A percentile compares a stretch with the other conserved stretches of the same genome.
phyloP scores from a whole-genome alignment of 2,113 vertebrate genomes.

The Lagopus muta region DNA sequence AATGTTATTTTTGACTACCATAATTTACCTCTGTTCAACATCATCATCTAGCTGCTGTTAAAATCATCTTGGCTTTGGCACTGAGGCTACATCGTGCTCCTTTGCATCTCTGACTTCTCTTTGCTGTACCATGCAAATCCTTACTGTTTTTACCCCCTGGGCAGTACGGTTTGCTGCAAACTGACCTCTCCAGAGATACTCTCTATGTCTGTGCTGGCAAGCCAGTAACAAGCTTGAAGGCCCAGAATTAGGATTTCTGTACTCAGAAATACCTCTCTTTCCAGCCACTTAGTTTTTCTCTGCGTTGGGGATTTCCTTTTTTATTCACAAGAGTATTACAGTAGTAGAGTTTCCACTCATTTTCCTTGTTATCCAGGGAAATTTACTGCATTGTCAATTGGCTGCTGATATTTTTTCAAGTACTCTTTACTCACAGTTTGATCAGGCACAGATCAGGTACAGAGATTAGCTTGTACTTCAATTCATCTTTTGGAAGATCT shows the following conservation, averaged over 20 bases:
- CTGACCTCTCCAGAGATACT: not conserved
- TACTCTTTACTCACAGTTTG: not conserved
- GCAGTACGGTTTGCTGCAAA: not conserved
- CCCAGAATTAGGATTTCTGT: rapidly evolving
- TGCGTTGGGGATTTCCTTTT: not conserved
- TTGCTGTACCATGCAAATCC: not conserved
- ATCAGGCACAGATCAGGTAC: not conserved
- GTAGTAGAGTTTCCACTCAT: not conserved
- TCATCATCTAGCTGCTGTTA: not conserved
- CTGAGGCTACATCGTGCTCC: not conserved
- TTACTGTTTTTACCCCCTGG: not conserved
- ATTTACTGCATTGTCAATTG: not conserved
- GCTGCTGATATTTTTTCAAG: not conserved
- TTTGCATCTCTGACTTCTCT: not conserved
- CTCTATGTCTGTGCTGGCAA: not conserved
- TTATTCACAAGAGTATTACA: not conserved
- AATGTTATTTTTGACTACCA: not conserved
- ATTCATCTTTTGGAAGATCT: not conserved
- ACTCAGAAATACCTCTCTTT: not conserved
- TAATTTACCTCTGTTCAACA: not conserved
- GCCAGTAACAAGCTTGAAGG: not conserved
- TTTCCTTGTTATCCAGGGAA: not conserved
- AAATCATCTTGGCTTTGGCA: not conserved
- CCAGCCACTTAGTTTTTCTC: not conserved
- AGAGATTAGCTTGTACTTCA: not conserved